Base-by-base conservation (phyloP, 1,140 invertebrate species). In the Hetaerina americana region DNA sequence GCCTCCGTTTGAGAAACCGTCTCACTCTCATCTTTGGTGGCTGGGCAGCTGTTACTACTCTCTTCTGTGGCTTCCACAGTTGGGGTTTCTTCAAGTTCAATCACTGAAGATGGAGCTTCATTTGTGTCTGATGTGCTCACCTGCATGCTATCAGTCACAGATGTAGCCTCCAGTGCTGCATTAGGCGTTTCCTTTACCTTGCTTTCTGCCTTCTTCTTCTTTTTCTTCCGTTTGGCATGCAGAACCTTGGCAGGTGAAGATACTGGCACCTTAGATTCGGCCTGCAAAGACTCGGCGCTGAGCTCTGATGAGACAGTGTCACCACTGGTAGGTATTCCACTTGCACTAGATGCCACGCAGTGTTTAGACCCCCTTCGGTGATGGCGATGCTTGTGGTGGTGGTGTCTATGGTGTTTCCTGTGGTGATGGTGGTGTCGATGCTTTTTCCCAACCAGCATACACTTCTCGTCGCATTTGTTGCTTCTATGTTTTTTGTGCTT, bases 341-440 rank as follows among this genome's bases (percentile, higher is more conserved):
- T 12, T 10, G 22, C 40, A 5, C 15, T 57, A 5, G 40, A 57
- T 18, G 15, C 40, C 15, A 57, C 10, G 10, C 76, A 74, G 66
- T 74, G 69, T 67, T 75, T 79, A 72, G 76, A 79, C 67, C 75
- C 76, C 31, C 73, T 71, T 69, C 78, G 81, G 70, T 90, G 89
- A 79, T 90, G 89, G 76, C 78, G 80, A 69, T 84, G 84, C 29
- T 78, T 82, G 70, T 84, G 84, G 74, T 84, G 83, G 29, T 91
- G 87, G 75, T 91, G 91, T 75, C 88, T 87, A 77, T 92, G 90
- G 81, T 91, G 91, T 68, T 77, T 78, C 73, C 87, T 87, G 73
- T 90, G 88, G 77, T 90, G 91, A 76, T 89, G 89, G 75, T 89
- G 88, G 75, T 89, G 88, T 78, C 85, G 85, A 89, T 91, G 66